These are phyloP conservation scores for Amphiprion ocellaris DNA, from an alignment of 2,113 vertebrate species.

Conservation along the genomic window DNA sequence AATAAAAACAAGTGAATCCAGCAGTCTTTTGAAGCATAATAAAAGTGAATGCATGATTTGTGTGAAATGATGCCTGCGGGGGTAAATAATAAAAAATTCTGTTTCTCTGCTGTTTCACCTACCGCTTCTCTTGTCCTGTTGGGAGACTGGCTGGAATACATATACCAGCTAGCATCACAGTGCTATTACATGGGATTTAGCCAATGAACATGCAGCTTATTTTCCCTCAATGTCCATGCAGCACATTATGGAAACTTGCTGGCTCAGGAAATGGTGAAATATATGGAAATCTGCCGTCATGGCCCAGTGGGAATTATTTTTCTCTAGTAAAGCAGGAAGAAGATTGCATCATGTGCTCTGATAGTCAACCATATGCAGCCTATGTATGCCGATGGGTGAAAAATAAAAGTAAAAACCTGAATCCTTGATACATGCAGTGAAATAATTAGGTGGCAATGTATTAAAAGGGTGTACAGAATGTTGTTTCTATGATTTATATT, in stretches of 20 bases:
- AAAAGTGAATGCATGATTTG: conserved; percentile 9
- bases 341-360: neutral
- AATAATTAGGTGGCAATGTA: too few relatives aligned
- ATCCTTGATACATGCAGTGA: too few relatives aligned
- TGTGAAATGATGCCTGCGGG: neutral
- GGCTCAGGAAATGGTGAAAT: neutral
- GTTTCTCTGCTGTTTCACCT: neutral
- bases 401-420: too few relatives aligned
- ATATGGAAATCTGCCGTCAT: neutral
- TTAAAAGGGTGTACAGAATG: too few relatives aligned
- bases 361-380: too few relatives aligned
- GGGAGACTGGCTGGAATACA: neutral
- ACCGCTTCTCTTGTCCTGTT: neutral
- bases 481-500: too few relatives aligned
- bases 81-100: conserved; percentile 9
- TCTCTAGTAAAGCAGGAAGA: neutral
- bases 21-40: conserved; percentile 8
- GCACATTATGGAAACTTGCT: neutral
- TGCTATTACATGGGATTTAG: neutral
- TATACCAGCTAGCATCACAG: neutral
- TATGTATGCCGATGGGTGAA: too few relatives aligned
- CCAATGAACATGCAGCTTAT: neutral
- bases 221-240: neutral
- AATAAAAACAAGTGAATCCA: neutral
- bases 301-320: rapidly evolving